These are phyloP conservation scores for Liolophura sinensis DNA, from an alignment of 1,140 invertebrate genomes.

Conservation along the genomic window DNA sequence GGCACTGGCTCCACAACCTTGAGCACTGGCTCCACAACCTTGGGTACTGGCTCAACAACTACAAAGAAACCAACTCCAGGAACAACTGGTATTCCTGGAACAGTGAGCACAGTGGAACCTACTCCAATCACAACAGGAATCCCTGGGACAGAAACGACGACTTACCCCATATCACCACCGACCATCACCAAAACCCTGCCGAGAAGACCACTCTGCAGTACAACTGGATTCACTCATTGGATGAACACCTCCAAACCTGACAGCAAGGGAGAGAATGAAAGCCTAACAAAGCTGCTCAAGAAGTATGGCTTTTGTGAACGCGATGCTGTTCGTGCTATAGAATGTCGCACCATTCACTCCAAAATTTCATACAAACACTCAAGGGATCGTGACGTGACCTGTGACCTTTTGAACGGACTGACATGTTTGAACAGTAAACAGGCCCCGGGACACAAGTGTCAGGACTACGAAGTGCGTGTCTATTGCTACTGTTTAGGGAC, in stretches of 20 bases:
- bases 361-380: conserved; percentile 16
- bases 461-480: conserved; percentile 30
- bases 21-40: neutral
- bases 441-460: conserved; percentile 16
- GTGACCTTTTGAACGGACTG: conserved; percentile 29
- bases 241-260: conserved; percentile 63
- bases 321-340: conserved; percentile 23
- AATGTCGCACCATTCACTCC: conserved; percentile 24
- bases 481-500: conserved; percentile 22
- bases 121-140: too few species aligned
- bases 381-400: conserved; percentile 29
- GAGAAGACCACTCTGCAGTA: too few species aligned
- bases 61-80: neutral
- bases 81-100: conserved; percentile 1
- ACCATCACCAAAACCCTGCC: too few species aligned
- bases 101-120: too few species aligned
- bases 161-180: too few species aligned
- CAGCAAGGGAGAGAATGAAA: conserved; percentile 34
- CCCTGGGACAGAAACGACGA: too few species aligned
- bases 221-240: conserved; percentile 72
- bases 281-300: conserved; percentile 30
- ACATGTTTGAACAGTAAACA: conserved; percentile 34
- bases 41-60: neutral
- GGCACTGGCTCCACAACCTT: conserved; percentile 1
- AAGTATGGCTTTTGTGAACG: conserved; percentile 30